Base-by-base conservation (phyloP, 2,113 vertebrate species). In the Ariopsis seemanni region DNA sequence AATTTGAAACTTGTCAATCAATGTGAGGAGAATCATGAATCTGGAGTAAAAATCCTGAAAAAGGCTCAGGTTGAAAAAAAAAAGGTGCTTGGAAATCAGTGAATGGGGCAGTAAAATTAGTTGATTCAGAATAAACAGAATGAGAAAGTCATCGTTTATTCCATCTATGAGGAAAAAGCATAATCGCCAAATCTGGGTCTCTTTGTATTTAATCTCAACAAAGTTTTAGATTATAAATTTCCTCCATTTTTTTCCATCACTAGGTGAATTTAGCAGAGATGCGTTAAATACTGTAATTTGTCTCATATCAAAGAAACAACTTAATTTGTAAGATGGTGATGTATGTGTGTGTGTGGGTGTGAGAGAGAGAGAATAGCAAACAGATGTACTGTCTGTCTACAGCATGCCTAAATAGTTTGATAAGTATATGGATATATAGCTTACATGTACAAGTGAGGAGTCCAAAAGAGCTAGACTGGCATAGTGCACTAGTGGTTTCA, bases 331-430 rank as follows among this genome's bases (percentile, higher is more conserved):
- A 62, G 5, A 62, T 62, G 57, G 58, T 2, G 8, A 6, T 62
- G 10, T 34, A 11, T 82, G 20, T 81, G 14, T 18, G 15, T 12
- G 17, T 60, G 55, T 62, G 79, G 18, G 74, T 50, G 42, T 87
- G 83, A 57, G 86, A 89, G 88, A 30, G 80, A 82, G 85, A 90
- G 86, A 77, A 89, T 89, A 85, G 84, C 91, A 88, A 91, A 88
- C 80, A 87, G 82, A 82, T 86, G 87, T 90, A 89, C 88, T 84
- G 85, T 92, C 91, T 86, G 91, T 91, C 84, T 78, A 86, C 85
- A 89, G 91, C 95, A 95, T 96, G 95, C 95, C 58, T 95, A 94
- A 92, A 94, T 95, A 93, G 93, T 90, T 93, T 93, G 92, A 93
- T 94, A 94, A 93, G 93, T 91, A 91, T 93, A 88, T 74, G 83